Evolutionary conservation across 2,797 vertebrate species (phyloP), one percentile per base, ranked within the genome.

Genomic region (Channa striata): DNA sequence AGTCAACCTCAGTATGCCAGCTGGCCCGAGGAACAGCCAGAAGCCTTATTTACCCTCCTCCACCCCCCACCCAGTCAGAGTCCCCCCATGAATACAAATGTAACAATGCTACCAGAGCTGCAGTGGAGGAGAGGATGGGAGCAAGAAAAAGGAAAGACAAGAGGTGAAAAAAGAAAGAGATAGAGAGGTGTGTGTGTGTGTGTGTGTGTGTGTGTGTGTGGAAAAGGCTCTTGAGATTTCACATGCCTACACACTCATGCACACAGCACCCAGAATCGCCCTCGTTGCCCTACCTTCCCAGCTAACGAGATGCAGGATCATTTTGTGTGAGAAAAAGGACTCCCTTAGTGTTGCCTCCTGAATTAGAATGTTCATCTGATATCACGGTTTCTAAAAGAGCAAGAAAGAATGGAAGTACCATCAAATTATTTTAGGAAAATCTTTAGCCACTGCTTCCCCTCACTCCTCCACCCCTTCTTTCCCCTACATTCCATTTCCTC

Each of bases 351-450:
- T 92, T 93, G 90, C 86, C 82, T 87, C 88, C 90, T 61, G 62
- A 93, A 94, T 95, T 92, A 93, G 91, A 94, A 94, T 91, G 83
- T 89, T 94, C 92, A 95, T 95, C 94, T 94, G 90, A 76, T 66
- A 59, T 69, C 14, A 50, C 14, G 60, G 57, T 70, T 65, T 84
- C 64, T 68, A 36, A 59, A 68, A 56, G 9, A 56, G 57, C 44
- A n/a, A 8, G 12, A 1, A 58, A 33, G 14, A 21, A 75, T 17
- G 2, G 51, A 78, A 66, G 58, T 51, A 30, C 34, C 16, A 36
- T 4, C 30, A 81, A 69, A 63, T 86, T 68, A 74, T 83, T 75
- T 67, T 20, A 94, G 92, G 90, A 89, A 93, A 94, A 93, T 92
- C 88, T 93, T 92, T 92, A 91, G 30, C 36, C 90, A 86, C 89